Base-by-base conservation (phyloP, 2,888 invertebrate genomes). In the Ophioninae sp. region DNA sequence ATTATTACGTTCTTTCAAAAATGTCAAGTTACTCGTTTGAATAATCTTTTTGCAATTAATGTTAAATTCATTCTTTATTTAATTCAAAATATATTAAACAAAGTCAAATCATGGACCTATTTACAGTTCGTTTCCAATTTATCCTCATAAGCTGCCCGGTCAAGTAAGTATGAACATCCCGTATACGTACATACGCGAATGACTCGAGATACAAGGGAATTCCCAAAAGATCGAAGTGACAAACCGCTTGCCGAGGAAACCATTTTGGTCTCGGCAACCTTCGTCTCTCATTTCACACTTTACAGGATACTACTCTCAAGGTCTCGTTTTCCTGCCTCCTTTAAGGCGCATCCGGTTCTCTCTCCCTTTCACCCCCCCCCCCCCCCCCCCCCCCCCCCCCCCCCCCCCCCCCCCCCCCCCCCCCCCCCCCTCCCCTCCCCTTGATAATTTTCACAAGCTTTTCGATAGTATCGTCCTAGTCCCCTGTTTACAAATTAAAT, bases 301-400 rank as follows among this genome's bases (percentile, higher is more conserved):
- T 20, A 56, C 72, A 62, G n/a, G 73, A 73, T 80, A 59, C 57
- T 56, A 61, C n/a, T 41, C 59, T 79, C 81, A 79, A 84, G 81
- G 84, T 67, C 77, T 65, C 65, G 61, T 67, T 75, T 79, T 75
- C 41, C 62, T 57, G 30, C 70, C 67, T 61, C 70, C 37, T 57
- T 30, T 57, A 64, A 70, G 61, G 75, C 74, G 67, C 81, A 70
- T 81, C 84, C 84, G 79, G 84, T 72, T 84, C 75, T 56, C 67
- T 64, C 13, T 50, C 50, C 17, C 17, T 17, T 13, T 10, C 13
- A 13, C 50, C 3, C 50, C 0, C 2, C 13, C 13, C 13, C 50
- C 6, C 44, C 13, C 44, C 13, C 10, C 13, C 8, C 13, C 13
- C 50, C 6, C 44, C 13, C 44, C 13, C 10, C 13, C 8, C 75